Evolutionary conservation across 2,888 invertebrate species (phyloP), one percentile per base, ranked within the genome.

Genomic region (Nineta flava): DNA sequence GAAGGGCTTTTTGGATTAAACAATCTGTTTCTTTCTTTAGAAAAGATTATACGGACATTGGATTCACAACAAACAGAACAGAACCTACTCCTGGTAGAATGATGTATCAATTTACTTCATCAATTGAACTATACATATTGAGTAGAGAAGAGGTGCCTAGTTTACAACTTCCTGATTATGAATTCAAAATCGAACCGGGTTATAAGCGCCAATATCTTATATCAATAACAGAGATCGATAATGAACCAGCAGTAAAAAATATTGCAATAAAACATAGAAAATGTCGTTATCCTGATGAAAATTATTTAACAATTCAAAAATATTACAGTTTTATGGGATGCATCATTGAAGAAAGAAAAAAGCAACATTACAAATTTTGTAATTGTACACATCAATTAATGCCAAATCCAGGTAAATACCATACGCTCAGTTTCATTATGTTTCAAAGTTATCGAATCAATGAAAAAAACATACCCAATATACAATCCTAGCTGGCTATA

Each of bases 311-410:
- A 21, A 69, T 82, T 1, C 81, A 81, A 61, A 70, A 73, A 0
- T 68, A 72, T 51, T 86, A 86, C 60, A 84, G 83, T 43, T 83
- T 79, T 60, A 82, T 80, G 57, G 78, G 82, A 1, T 87, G 86
- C 58, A 75, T 76, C 1, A 77, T 83, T 0, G 77, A 80, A 50
- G 84, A 83, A 56, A 72, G 83, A 44, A 81, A 81, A 61, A 67
- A 70, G 52, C 76, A 75, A 1, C 81, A 83, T 58, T 56, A 77
- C 17, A 62, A 69, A 15, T 57, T 69, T 3, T 84, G 84, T 59
- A 72, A 75, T 46, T 84, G 84, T 62, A 76, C 77, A 40, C 81
- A 82, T 57, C 83, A 83, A 60, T 70, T 82, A 46, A 79, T 82
- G 67, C 76, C 81, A 0, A 76, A 74, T 52, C 71, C 79, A 1